phyloP scores from a whole-genome alignment of 2,888 invertebrate genomes.

The Ochropleura plecta region DNA sequence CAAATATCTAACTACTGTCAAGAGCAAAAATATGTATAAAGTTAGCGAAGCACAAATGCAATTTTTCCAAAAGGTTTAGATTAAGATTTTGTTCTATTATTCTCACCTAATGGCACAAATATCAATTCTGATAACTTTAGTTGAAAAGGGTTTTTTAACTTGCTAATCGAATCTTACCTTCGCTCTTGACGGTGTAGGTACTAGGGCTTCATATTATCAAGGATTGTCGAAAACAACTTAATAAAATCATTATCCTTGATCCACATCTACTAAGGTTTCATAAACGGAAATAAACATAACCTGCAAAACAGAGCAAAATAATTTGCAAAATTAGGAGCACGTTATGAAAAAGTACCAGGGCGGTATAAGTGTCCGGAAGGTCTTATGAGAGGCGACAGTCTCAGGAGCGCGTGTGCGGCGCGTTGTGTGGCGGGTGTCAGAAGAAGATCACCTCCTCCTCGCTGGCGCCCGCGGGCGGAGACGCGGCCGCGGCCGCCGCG shows the following conservation, averaged over 20 bases:
- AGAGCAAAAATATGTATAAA: not conserved
- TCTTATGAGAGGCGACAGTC: constrained; percentile 85
- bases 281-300: constrained; percentile 4
- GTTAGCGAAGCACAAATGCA: not conserved
- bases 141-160: not conserved
- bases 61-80: not conserved
- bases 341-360: constrained; percentile 55
- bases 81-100: constrained; percentile 7
- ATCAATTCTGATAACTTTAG: not conserved
- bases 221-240: not conserved
- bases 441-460: constrained; percentile 93
- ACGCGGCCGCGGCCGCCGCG: constrained; percentile 46
- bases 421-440: constrained; percentile 87
- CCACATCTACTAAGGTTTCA: not conserved
- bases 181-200: constrained; percentile 7
- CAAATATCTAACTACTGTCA: not conserved
- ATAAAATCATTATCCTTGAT: not conserved
- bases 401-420: constrained; percentile 81
- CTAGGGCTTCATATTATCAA: not conserved
- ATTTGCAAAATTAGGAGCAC: constrained; percentile 1
- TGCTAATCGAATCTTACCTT: not conserved
- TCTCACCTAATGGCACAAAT: constrained; percentile 20
- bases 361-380: constrained; percentile 68
- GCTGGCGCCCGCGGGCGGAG: constrained; percentile 68
- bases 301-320: constrained; percentile 12